Base-by-base conservation (phyloP, 2,113 vertebrate species). In the Cyphomyrus plagiostoma region DNA sequence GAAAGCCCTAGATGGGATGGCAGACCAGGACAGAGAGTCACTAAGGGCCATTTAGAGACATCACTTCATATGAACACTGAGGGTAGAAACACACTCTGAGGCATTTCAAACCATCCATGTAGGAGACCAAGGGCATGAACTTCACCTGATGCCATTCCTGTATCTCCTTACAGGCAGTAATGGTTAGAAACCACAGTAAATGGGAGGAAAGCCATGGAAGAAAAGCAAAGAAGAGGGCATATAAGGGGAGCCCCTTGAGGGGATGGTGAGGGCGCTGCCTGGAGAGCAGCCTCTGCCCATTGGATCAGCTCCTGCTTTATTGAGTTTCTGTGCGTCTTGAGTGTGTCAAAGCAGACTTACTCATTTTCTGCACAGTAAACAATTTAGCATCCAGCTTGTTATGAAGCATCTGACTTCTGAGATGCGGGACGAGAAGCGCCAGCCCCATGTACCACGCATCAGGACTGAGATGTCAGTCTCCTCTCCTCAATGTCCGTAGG, bases 321-420 rank as follows among this genome's bases (percentile, higher is more conserved):
- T 70, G 62, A 70, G 62, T 70, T 70, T 70, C 26, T 70, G 62
- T 30, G 62, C 13, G 26, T 70, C 62, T 70, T 70, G 62, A 13
- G 26, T 70, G 62, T 70, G 62, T 70, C 62, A 70, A 70, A 13
- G 62, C 26, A 30, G 74, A 80, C 74, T 19, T 80, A 42, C 74
- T 80, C 74, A 80, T 80, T 80, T 77, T 80, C 74, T 80, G 74
- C 74, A 19, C 30, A 42, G 74, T 80, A 80, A 80, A 80, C 35
- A 42, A 17, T 17, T 35, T 80, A 70, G 15, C 30, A 39, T 21
- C 35, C n/a, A 26, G 62, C 30, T 80, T 42, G 30, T 80, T 80
- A 80, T 26, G 3, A 19, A 42, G 74, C 74, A 80, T 39, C 70
- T 77, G 70, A 35, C 70, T 39, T 77, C 15, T 15, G 5, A 77